phyloP scores from a whole-genome alignment of 2,797 vertebrate genomes.

The Sebastes steindachneri region DNA sequence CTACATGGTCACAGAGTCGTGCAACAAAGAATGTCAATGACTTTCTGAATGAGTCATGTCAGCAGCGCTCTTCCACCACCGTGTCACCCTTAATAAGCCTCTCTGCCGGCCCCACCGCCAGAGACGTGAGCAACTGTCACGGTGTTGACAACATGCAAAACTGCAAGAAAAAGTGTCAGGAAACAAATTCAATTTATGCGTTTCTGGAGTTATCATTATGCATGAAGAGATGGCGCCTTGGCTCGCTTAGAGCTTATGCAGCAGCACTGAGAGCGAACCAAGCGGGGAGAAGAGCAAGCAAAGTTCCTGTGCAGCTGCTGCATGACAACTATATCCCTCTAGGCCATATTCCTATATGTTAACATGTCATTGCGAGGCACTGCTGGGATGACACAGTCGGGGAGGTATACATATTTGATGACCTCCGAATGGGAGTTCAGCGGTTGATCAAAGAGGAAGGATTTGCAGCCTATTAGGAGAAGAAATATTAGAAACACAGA shows the following conservation, averaged over 20 bases:
- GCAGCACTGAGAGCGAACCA: constrained; percentile 41
- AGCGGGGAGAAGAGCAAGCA: constrained; percentile 30
- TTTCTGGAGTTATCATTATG: constrained; percentile 68
- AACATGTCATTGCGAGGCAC: constrained; percentile 23
- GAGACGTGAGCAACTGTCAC: constrained; percentile 58
- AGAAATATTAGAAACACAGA: constrained; percentile 28
- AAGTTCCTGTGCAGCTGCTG: constrained; percentile 45
- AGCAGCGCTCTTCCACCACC: constrained; percentile 11
- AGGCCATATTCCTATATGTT: constrained; percentile 46
- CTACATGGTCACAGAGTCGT: not conserved
- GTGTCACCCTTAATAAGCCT: constrained; percentile 56
- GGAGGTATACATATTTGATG: constrained; percentile 46
- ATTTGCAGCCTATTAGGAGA: constrained; percentile 17
- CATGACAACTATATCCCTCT: constrained; percentile 58
- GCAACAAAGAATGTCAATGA: constrained; percentile 30
- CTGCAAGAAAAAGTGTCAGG: constrained; percentile 49
- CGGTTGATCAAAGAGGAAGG: constrained; percentile 34
- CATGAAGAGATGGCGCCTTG: constrained; percentile 53
- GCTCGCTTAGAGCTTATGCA: constrained; percentile 55
- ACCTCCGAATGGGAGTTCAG: constrained; percentile 24
- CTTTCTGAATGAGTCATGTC: constrained; percentile 31
- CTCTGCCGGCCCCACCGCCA: constrained; percentile 16
- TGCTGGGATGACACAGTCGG: constrained; percentile 29
- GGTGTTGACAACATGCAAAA: constrained; percentile 43
- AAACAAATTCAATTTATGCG: constrained; percentile 69